These are phyloP conservation scores for Clanis bilineata DNA, from an alignment of 2,888 invertebrate species.

Conservation along the genomic window DNA sequence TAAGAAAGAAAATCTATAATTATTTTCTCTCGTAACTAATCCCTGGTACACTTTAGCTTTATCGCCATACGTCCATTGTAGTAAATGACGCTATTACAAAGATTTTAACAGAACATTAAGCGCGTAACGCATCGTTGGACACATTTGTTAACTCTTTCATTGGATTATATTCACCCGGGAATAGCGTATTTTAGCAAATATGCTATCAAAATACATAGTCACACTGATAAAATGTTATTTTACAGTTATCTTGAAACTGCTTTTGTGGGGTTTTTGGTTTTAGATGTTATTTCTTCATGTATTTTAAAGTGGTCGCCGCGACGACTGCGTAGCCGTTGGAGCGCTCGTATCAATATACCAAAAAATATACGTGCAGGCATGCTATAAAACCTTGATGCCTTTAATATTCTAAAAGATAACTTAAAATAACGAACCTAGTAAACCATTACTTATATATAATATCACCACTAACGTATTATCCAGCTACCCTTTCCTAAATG, in stretches of 20 bases:
- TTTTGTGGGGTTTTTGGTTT: too few relatives aligned
- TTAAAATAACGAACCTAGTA: constrained; percentile 6
- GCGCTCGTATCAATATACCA: not conserved
- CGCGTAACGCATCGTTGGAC: not conserved
- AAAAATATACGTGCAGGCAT: not conserved
- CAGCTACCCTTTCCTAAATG: constrained; percentile 59
- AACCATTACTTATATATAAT: constrained; percentile 10
- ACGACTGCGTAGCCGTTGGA: not conserved
- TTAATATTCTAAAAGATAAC: not conserved
- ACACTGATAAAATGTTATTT: not conserved
- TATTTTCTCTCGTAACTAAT: not conserved
- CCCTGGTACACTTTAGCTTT: not conserved
- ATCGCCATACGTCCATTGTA: not conserved
- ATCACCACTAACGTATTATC: constrained; percentile 42
- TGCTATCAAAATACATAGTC: too few relatives aligned
- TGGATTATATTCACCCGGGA: too few relatives aligned
- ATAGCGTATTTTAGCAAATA: too few relatives aligned
- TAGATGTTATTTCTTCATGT: not conserved
- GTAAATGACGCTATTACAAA: not conserved
- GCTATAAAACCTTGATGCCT: not conserved
- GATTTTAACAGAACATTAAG: not conserved
- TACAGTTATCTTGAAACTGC: too few relatives aligned
- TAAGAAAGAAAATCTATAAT: not conserved
- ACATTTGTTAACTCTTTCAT: not conserved
- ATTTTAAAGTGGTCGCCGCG: not conserved